phyloP scores from a whole-genome alignment of 2,113 vertebrate genomes.

The Microtus ochrogaster region DNA sequence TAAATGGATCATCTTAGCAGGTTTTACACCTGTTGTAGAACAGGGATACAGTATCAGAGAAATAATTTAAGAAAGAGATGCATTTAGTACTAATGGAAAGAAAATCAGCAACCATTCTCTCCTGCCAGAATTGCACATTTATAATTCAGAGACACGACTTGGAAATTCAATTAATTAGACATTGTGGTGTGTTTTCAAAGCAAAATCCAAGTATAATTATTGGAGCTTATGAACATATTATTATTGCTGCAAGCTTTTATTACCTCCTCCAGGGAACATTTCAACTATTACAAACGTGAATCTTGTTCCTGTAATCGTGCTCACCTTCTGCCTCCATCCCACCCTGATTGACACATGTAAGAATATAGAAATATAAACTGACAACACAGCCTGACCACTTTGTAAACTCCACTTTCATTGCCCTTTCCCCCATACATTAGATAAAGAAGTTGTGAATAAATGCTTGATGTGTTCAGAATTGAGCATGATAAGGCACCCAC shows the following conservation, averaged over 20 bases:
- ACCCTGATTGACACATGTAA: too few species aligned
- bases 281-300: not conserved
- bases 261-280: not conserved
- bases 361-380: not conserved
- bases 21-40: not conserved
- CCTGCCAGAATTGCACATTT: not conserved
- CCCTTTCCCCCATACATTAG: not conserved
- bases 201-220: not conserved
- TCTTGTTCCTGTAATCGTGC: not conserved
- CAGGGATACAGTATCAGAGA: not conserved
- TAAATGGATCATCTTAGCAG: too few species aligned
- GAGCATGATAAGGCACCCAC: not conserved
- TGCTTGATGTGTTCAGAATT: not conserved
- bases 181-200: not conserved
- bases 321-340: not conserved
- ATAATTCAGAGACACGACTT: not conserved
- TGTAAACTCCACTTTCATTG: not conserved
- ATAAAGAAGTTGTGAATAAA: too few species aligned
- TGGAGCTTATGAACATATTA: not conserved
- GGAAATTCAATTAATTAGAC: conserved; percentile 9
- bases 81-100: not conserved
- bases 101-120: not conserved
- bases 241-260: not conserved
- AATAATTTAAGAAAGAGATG: not conserved
- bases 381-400: not conserved